Base-by-base conservation (phyloP, 1,140 invertebrate genomes). In the Drosophila neocordata region DNA sequence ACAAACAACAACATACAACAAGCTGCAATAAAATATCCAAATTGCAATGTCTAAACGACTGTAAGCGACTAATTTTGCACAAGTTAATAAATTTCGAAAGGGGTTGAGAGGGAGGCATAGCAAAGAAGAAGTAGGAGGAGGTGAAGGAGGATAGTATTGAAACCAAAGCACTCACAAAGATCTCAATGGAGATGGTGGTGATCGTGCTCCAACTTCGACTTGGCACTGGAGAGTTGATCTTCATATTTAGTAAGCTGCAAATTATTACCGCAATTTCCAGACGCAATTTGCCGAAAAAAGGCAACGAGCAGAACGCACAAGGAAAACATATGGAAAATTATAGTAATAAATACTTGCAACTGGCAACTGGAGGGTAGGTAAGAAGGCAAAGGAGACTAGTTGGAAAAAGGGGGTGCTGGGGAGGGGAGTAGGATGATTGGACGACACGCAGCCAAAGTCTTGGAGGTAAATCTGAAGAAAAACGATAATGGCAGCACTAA, bases 401-500 rank as follows among this genome's bases (percentile, higher is more conserved):
- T n/a, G 22, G 22, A 24, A 24, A 24, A 4, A 6, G 34, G n/a
- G 13, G 22, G 41, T 8, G 59, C 48, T 41, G 31, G 11, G 9
- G 27, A 44, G 44, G 7, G 52, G 53, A 68, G 51, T 31, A 31
- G 27, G 27, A 31, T 31, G 62, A 37, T 44, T 69, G 67, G 74
- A 71, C 73, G 74, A 68, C 70, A 79, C 76, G 69, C 65, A 69
- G 69, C 56, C 22, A 56, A 57, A 24, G 44, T 22, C 65, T 68
- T 64, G 77, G 60, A 78, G 71, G 75, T 79, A 83, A 88, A 83
- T 88, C 83, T 88, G 84, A 88, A 88, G 83, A 88, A 88, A 89
- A 88, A 89, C 83, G 83, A 88, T 88, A 88, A 88, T 88, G 83
- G 83, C 83, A 88, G 83, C 83, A 88, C 83, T 88, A 88, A 88